Base-by-base conservation (phyloP, 2,797 vertebrate genomes). In the Loriculus beryllinus region DNA sequence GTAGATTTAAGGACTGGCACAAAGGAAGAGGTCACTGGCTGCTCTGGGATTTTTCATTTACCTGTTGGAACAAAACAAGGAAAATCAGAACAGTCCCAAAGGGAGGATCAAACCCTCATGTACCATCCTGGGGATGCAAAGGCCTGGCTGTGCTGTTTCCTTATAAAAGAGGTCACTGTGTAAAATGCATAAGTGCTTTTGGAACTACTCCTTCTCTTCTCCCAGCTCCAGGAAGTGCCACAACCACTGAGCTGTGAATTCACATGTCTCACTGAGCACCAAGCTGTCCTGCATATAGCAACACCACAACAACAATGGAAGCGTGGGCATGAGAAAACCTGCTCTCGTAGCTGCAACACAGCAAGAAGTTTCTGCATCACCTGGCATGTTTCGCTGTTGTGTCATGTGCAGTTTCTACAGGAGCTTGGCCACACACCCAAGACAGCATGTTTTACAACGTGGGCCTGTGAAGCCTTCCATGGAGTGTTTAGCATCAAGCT, bases 191-290 rank as follows among this genome's bases (percentile, higher is more conserved):
- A 1, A 26, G 40, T 6, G 35, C 25, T 64, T 17, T 64, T 76
- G 54, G 39, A 74, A 62, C 29, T 20, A 15, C 39, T 64, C 3
- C 12, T 23, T n/a, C 33, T 31, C 33, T 39, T 65, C 54, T 64
- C 45, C 47, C 51, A 79, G 56, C 37, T 75, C 62, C 33, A 42
- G 42, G 56, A 82, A 57, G 28, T 2, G 19, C 54, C 39, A 40
- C 49, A n/a, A 29, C 22, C 29, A 23, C 10, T 1, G 31, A 70
- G 51, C 40, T 60, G 33, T 51, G 22, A 29, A 49, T 42, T 31
- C 42, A 5, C 0, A 3, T 1, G 1, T 69, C 60, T 70, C 2
- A 1, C 42, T 1, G 3, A 69, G 67, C 29, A 29, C 13, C 39
- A 17, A 4, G 22, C 39, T 71, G 43, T 31, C 56, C 43, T 17